These are phyloP conservation scores for Chionis minor DNA, from an alignment of 2,113 vertebrate species.

Conservation along the genomic window DNA sequence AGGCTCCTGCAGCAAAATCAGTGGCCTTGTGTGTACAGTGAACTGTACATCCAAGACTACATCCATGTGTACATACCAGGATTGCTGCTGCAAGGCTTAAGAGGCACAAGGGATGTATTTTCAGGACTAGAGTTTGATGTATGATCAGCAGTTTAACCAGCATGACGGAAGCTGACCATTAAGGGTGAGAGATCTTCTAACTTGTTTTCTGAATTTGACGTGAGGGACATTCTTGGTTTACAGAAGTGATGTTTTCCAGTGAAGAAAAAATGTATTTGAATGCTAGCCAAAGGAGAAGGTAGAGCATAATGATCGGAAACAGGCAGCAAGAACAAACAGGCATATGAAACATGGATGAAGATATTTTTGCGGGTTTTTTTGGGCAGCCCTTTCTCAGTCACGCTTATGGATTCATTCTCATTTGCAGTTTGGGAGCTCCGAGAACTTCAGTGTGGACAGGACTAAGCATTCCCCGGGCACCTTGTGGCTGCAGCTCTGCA, in stretches of 20 bases:
- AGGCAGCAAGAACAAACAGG: background rate
- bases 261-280: background rate
- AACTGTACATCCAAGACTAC: background rate
- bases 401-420: background rate
- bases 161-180: background rate
- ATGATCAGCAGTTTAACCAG: background rate
- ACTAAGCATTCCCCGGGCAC: background rate
- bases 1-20: background rate
- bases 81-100: background rate
- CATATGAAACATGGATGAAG: background rate
- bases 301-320: background rate
- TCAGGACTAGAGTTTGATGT: background rate
- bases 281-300: background rate
- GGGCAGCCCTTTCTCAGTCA: background rate
- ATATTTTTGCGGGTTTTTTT: background rate
- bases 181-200: background rate
- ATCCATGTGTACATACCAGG: background rate
- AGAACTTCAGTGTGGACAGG: background rate
- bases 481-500: fast-evolving
- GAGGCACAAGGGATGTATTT: background rate
- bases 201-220: background rate
- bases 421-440: background rate
- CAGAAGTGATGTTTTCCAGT: background rate
- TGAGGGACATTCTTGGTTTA: background rate
- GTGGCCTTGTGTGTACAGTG: background rate